Percentiles rank a stretch among this genome's conserved stretches.
phyloP scores from a whole-genome alignment of 2,888 invertebrate genomes.

The Augochlorella aurata region DNA sequence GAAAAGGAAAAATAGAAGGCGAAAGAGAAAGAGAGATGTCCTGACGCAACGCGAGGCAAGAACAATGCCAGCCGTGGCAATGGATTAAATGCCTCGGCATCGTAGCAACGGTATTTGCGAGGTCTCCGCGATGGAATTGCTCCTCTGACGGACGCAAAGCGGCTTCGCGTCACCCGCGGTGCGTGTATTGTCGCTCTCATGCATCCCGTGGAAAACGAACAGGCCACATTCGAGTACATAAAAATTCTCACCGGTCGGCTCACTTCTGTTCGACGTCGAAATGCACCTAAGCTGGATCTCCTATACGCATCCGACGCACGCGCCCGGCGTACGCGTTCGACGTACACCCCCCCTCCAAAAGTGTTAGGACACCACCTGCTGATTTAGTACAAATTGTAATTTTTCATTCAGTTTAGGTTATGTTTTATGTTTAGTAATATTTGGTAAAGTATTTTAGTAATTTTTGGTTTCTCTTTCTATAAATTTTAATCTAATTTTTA shows the following conservation, averaged over 20 bases:
- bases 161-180: slow-evolving; percentile 56
- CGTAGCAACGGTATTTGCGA: slow-evolving; percentile 54
- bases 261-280: neutral
- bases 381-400: no score
- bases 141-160: slow-evolving; percentile 58
- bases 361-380: no score
- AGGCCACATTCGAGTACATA: neutral
- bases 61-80: slow-evolving; percentile 67
- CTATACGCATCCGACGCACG: no score
- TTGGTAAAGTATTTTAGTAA: no score
- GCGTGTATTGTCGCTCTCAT: slow-evolving; percentile 40
- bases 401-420: no score
- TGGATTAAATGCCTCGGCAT: slow-evolving; percentile 71
- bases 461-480: no score
- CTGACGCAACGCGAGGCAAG: slow-evolving; percentile 54
- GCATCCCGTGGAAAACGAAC: neutral
- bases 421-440: no score
- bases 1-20: neutral
- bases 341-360: no score
- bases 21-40: neutral
- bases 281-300: neutral
- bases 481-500: no score
- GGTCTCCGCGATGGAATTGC: slow-evolving; percentile 52
- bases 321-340: no score
- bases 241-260: neutral